phyloP scores from a whole-genome alignment of 2,113 vertebrate genomes.

The Halichoerus grypus region DNA sequence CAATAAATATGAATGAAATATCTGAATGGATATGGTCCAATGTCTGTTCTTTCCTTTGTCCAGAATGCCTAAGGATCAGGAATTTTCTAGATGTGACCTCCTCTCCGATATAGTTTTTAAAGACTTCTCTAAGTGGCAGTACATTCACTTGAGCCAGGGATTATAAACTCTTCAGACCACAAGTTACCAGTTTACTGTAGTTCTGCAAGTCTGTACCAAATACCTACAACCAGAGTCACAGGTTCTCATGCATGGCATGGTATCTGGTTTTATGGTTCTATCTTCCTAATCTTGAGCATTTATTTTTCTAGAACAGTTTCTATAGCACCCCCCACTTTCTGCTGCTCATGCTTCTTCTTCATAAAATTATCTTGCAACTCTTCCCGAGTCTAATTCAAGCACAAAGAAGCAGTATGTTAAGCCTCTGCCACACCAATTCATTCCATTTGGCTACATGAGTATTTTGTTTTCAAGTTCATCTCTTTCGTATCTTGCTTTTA shows the following conservation, averaged over 20 bases:
- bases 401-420: not conserved
- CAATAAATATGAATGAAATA: not conserved
- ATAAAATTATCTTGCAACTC: conserved; percentile 57
- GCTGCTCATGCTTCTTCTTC: not conserved
- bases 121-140: not conserved
- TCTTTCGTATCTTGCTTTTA: conserved; percentile 12
- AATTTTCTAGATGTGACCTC: not conserved
- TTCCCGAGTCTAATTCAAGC: not conserved
- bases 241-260: not conserved
- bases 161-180: not conserved
- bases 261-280: not conserved
- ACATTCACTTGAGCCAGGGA: not conserved
- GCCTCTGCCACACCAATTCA: not conserved
- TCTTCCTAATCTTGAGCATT: not conserved
- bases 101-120: not conserved
- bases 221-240: not conserved
- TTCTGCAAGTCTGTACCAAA: not conserved
- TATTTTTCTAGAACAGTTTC: conserved; percentile 41
- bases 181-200: not conserved
- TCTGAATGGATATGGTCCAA: not conserved
- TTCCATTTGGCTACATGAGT: not conserved
- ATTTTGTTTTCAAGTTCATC: conserved; percentile 46
- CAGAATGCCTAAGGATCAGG: conserved; percentile 16
- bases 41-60: not conserved
- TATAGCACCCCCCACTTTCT: not conserved